Evolutionary conservation across 2,888 invertebrate genomes (phyloP), one percentile per base, ranked within the genome.

Genomic region (Cinara cedri): DNA sequence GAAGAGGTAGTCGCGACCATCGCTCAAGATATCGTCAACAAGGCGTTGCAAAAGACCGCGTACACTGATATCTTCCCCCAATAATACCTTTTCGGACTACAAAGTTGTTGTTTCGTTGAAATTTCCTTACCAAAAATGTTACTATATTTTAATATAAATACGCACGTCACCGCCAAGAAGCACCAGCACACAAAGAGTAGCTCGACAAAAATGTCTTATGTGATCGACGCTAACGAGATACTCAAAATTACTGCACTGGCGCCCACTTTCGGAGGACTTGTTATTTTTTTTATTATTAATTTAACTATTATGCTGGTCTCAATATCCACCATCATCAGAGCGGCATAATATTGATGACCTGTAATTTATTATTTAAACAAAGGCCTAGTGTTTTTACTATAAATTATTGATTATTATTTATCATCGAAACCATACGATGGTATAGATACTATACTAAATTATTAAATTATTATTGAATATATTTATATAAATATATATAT

Each of bases 1-100:
- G 81, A 84, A 16, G 82, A 83, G 9, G 85, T 85, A 1, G 85
- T 87, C 46, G 82, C 80, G 0, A 78, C 83, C 44, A 83, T 86
- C 55, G 85, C 85, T 19, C 68, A 83, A 24, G 83, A 83, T n/a
- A 82, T 87, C 19, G 82, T 86, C 0, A 84, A 84, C 62, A 83
- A 84, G 4, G 85, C 87, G 0, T 85, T 87, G 81, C 62, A 71
- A 42, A 82, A 81, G 66, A 82, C 82, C 6, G 81, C 82, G 9
- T 81, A 72, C 21, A 66, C 82, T 19, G 81, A 81, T 34, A 74
- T 82, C 13, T 83, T 82, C 76, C 82, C 81, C 14, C 9, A 13
- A 42, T 81, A 81, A 46, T 46, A 10, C n/a, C 57, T 49, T 46
- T 65, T 42, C 21, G 14, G 34, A 34, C 34, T 21, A 3, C 13